Conservation (phyloP, 1,140 invertebrate genomes). For the Ephestia elutella region DNA sequence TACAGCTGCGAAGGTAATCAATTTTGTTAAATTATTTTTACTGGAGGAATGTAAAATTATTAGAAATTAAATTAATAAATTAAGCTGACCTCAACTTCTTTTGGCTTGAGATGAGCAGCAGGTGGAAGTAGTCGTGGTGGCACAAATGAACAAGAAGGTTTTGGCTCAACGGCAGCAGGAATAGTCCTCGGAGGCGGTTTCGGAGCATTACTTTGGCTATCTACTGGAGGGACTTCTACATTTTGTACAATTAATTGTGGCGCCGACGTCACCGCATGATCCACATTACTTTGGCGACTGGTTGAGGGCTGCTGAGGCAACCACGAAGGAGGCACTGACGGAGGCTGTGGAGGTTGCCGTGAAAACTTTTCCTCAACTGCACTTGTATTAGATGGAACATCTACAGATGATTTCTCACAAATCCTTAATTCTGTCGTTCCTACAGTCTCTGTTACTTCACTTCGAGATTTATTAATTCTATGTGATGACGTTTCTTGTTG, state of each 20-base stretch:
- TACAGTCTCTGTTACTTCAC: neutral
- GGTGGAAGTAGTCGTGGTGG: constrained; percentile 26
- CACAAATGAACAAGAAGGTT: constrained; percentile 54
- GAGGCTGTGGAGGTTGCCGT: constrained; percentile 41
- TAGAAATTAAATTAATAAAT: neutral
- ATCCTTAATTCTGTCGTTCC: neutral
- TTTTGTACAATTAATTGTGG: constrained; percentile 54
- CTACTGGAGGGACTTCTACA: constrained; percentile 30
- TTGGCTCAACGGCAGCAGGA: constrained; percentile 30
- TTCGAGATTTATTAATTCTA: neutral
- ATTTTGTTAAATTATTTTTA: no score
- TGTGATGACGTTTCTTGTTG: neutral
- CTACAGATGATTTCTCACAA: neutral
- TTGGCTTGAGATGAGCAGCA: constrained; percentile 48
- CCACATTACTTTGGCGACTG: constrained; percentile 10
- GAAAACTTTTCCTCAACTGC: neutral
- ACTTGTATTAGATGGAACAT: neutral
- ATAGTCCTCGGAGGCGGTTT: constrained; percentile 26
- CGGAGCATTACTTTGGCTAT: constrained; percentile 30
- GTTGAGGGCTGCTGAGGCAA: constrained; percentile 32
- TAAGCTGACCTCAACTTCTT: constrained; percentile 68
- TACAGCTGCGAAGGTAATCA: constrained; percentile 8
- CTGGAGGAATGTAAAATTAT: neutral
- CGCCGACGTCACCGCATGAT: constrained; percentile 10
- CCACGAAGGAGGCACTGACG: constrained; percentile 59